Evolutionary conservation across 2,888 invertebrate species (phyloP), one percentile per base, ranked within the genome.

Genomic region (Orchesellides sinensis): DNA sequence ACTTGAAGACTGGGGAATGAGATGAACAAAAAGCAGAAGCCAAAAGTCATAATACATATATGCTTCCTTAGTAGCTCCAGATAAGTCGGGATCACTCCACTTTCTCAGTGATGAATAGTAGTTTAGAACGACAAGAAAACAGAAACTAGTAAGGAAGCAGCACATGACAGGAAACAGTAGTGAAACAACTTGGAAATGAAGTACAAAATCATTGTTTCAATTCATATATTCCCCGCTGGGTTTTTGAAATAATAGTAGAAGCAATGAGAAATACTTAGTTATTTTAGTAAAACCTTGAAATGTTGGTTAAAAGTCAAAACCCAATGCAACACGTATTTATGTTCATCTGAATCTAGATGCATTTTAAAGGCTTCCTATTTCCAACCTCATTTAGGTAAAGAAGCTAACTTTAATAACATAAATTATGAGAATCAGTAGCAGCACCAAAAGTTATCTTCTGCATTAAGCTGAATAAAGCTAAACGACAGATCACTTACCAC

Each of bases 51-150:
- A 45, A 66, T 35, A 14, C 2, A 47, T 25, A 40, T 63, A n/a
- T n/a, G n/a, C n/a, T n/a, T n/a, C n/a, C n/a, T 14, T 23, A 17
- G 61, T 32, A 61, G 61, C 61, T 61, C 61, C 61, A 61, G 61
- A 61, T 32, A 63, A 63, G 63, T 63, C 63, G 40, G 63, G 63
- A 63, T 27, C 23, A 59, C 29, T 59, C 29, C 8, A 19, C 19
- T 10, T 52, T 52, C 10, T 52, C 52, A 52, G 17, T 17, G 19
- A 4, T n/a, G 1, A 17, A 1, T 14, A 17, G 54, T n/a, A 32
- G 35, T 63, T 45, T 27, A 66, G 27, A 19, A 14, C 5, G 14
- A 32, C 2, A 66, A 66, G 8, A 47, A 49, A 27, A 21, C 1
- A 10, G n/a, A 65, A 65, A 45, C 45, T 21, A 35, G 45, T 35